Conservation (phyloP, 1,140 invertebrate genomes). For the Drosophila trapezifrons region DNA sequence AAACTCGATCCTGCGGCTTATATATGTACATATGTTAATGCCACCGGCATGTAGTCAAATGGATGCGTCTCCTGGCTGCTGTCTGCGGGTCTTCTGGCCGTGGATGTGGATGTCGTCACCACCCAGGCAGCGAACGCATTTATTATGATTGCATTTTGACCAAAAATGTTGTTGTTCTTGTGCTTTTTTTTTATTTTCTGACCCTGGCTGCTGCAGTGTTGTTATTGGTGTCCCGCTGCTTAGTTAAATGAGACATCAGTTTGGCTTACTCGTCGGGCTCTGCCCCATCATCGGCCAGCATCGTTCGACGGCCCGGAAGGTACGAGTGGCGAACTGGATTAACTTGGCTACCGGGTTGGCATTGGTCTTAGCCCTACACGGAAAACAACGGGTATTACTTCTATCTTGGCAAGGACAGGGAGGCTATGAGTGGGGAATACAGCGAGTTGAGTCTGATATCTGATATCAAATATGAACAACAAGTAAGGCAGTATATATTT, state of each 20-base stretch:
- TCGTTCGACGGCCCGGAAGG: not conserved
- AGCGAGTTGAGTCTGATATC: too few relatives aligned
- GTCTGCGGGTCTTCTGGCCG: conserved; percentile 2
- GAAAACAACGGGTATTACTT: not conserved
- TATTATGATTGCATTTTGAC: conserved; percentile 80
- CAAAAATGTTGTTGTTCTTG: conserved; percentile 47
- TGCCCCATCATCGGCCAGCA: conserved; percentile 11
- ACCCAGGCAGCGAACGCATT: conserved; percentile 75
- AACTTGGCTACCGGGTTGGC: conserved; percentile 58
- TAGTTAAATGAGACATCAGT: conserved; percentile 80
- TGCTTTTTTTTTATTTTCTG: not conserved
- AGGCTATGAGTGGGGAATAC: not conserved
- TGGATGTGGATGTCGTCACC: conserved; percentile 45
- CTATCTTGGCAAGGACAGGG: not conserved
- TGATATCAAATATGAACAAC: not conserved
- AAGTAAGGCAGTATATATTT: not conserved
- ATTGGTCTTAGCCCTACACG: not conserved
- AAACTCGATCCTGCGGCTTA: conserved; percentile 16
- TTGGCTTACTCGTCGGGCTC: conserved; percentile 28
- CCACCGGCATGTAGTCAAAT: conserved; percentile 49
- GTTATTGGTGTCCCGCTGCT: conserved; percentile 63
- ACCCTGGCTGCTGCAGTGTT: conserved; percentile 8
- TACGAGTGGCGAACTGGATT: conserved; percentile 36
- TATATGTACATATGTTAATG: conserved; percentile 48
- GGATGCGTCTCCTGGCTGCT: conserved; percentile 1